phyloP scores from a whole-genome alignment of 2,797 vertebrate species.

The Melanotaenia boesemani region DNA sequence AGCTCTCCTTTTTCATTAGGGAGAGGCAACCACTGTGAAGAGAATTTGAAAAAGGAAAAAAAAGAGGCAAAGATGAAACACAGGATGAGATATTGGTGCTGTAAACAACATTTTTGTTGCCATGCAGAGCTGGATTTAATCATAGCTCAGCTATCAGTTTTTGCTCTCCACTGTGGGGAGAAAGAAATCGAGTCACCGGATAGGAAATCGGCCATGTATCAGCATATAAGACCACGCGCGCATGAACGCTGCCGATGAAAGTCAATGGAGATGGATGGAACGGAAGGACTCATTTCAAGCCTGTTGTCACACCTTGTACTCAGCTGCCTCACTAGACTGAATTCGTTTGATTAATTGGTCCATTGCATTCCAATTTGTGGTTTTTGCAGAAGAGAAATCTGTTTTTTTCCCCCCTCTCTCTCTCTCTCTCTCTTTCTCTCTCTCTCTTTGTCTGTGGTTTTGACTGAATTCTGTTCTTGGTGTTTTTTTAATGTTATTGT shows the following conservation, averaged over 20 bases:
- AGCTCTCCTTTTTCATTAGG: slow-evolving; percentile 23
- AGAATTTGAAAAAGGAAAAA: slow-evolving; percentile 20
- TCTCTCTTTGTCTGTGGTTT: slow-evolving; percentile 4
- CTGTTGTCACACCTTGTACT: slow-evolving; percentile 69
- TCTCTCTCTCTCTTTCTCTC: not conserved
- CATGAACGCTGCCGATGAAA: slow-evolving; percentile 16
- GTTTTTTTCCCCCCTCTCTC: not conserved
- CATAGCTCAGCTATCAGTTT: slow-evolving; percentile 42
- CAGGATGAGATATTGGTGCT: slow-evolving; percentile 46
- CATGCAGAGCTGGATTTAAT: slow-evolving; percentile 60
- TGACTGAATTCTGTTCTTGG: slow-evolving; percentile 33
- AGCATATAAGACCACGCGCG: slow-evolving; percentile 39
- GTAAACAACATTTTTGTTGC: slow-evolving; percentile 62
- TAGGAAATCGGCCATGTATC: slow-evolving; percentile 64
- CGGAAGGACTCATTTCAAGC: slow-evolving; percentile 68
- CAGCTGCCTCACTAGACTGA: slow-evolving; percentile 47
- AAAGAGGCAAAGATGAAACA: slow-evolving; percentile 9
- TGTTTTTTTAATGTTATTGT: slow-evolving; percentile 30
- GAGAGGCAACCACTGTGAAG: slow-evolving; percentile 53
- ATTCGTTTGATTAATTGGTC: slow-evolving; percentile 74
- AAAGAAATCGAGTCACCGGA: slow-evolving; percentile 55
- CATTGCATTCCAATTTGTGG: slow-evolving; percentile 67
- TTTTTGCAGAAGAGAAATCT: slow-evolving; percentile 54
- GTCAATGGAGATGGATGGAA: slow-evolving; percentile 67
- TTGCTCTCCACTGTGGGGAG: slow-evolving; percentile 53